Evolutionary conservation across 2,888 invertebrate species (phyloP), one percentile per base, ranked within the genome.

Genomic region (Pyrochroa serraticornis): DNA sequence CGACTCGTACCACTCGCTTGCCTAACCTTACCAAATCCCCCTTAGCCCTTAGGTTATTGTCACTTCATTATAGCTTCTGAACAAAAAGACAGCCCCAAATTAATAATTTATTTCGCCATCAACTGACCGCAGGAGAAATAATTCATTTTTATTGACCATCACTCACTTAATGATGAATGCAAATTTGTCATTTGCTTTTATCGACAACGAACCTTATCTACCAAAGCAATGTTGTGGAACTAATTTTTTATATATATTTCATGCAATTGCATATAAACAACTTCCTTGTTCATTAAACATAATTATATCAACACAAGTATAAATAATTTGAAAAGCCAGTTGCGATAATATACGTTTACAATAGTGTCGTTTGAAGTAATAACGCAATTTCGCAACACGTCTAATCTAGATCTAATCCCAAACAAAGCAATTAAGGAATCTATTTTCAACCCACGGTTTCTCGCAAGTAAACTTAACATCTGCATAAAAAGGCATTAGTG

Each of bases 1-100:
- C 58, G 64, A 60, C 67, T 64, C 67, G 65, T 66, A 69, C 67
- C 66, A 68, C 69, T 71, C 69, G 58, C 48, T 58, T 58, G 38
- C 53, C 44, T 41, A 58, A 58, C 52, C 42, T 58, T 48, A 45
- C 37, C 36, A 44, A 44, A 44, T 48, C 42, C 53, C 54, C 36
- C 46, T 50, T 9, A 31, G 37, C 22, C 32, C 13, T 33, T 32
- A 33, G 33, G 9, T 39, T 41, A 49, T 49, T 41, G 34, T 49
- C 49, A 48, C 47, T 47, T 47, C 46, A 46, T 46, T 46, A 46
- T 3, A 46, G 22, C 22, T 22, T 5, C 22, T 22, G 22, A 2
- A 46, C 10, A 34, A 22, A 33, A n/a, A 22, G 22, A 22, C 22
- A 22, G 22, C 22, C 22, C 22, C 22, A 22, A 22, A 22, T 22